Percentiles rank a stretch among this genome's conserved stretches.
Conservation (phyloP, 2,888 invertebrate genomes). For the Synergus umbraculus region DNA sequence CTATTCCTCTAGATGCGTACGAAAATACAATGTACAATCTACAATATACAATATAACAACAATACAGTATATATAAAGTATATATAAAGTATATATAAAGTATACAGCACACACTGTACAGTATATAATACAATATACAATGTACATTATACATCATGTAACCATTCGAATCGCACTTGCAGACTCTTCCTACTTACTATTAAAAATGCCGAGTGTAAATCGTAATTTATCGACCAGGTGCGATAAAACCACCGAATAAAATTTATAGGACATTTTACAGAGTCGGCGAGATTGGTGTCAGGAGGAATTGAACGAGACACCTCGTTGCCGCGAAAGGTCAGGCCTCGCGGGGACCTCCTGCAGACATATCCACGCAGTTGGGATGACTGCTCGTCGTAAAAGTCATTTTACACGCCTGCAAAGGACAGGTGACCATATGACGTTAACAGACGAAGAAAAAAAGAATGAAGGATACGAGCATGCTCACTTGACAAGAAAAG, state of each 20-base stretch:
- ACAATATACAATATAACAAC: not conserved
- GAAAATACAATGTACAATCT: not conserved
- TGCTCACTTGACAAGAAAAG: constrained; percentile 17
- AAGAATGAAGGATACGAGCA: constrained; percentile 10
- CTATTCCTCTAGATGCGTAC: not conserved
- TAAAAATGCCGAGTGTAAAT: constrained; percentile 54
- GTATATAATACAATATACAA: too few species aligned
- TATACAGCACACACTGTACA: too few species aligned
- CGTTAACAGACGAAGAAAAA: constrained; percentile 28
- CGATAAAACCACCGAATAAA: constrained; percentile 73
- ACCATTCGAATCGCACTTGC: not conserved
- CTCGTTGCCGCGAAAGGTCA: constrained; percentile 68
- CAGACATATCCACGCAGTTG: constrained; percentile 67
- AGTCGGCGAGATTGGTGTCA: constrained; percentile 73
- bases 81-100: too few species aligned
- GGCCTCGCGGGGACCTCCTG: constrained; percentile 66
- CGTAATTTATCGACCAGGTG: constrained; percentile 68
- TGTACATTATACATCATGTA: not conserved
- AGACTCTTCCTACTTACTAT: not conserved
- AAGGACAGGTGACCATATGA: constrained; percentile 70
- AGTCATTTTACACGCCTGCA: constrained; percentile 72
- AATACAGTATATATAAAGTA: too few species aligned
- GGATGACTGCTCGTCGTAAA: constrained; percentile 72
- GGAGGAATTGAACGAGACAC: constrained; percentile 74
- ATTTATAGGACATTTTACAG: constrained; percentile 75